Conservation (phyloP, 2,797 vertebrate species). For the Danio tinwini region DNA sequence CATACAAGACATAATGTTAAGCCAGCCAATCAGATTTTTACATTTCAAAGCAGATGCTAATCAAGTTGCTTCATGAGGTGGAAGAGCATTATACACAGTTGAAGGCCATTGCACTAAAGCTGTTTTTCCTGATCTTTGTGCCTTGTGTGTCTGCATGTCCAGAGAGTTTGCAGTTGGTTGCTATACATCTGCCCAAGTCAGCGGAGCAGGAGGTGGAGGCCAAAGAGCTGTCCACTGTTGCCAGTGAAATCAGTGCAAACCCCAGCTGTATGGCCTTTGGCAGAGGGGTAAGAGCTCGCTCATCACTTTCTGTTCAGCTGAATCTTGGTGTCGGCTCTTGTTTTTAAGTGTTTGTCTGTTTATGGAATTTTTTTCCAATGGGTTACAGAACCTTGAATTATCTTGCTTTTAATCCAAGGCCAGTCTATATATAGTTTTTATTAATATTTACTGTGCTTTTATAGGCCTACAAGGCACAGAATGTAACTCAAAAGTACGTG, state of each 20-base stretch:
- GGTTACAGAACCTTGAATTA: neutral
- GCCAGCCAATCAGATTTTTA: neutral
- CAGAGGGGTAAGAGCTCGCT: conserved; percentile 76
- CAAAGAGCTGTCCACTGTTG: conserved; percentile 77
- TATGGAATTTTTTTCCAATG: neutral
- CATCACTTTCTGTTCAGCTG: neutral
- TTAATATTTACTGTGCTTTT: no score
- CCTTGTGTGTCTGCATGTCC: conserved; percentile 36
- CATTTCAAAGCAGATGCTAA: neutral
- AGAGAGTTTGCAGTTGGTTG: conserved; percentile 87
- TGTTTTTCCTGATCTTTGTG: neutral
- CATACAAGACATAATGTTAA: neutral
- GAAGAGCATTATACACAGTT: neutral
- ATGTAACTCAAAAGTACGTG: neutral
- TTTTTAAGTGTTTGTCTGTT: neutral
- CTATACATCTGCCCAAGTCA: conserved; percentile 81
- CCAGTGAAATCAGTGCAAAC: conserved; percentile 77
- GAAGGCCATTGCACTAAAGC: neutral
- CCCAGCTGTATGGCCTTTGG: conserved; percentile 81
- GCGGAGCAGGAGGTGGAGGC: conserved; percentile 81
- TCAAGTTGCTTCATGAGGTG: neutral
- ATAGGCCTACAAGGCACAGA: neutral
- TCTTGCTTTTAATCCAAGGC: neutral
- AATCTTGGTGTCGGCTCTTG: neutral
- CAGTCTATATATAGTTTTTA: neutral